Conservation (phyloP, 2,797 vertebrate species). For the Philypnodon macrostomus region DNA sequence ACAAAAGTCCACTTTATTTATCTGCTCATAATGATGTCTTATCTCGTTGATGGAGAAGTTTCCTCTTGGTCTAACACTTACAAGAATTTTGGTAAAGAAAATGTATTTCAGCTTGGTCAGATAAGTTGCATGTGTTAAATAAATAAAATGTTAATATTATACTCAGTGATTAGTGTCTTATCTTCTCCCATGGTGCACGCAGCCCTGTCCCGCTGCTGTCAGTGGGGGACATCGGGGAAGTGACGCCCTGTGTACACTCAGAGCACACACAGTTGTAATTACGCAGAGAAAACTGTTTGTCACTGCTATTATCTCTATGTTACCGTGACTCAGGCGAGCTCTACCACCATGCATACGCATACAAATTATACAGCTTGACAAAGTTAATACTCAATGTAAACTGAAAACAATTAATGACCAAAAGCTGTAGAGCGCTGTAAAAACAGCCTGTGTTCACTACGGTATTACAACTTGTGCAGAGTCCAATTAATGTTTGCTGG, state of each 20-base stretch:
- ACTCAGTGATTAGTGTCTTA: constrained; percentile 35
- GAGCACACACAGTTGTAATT: constrained; percentile 49
- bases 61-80: no score
- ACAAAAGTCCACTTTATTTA: no score
- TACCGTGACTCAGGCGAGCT: constrained; percentile 17
- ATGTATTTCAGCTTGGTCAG: constrained; percentile 30
- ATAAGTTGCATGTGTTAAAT: constrained; percentile 34
- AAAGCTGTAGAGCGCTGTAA: constrained; percentile 22
- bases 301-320: constrained; percentile 43
- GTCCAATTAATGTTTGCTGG: constrained; percentile 51
- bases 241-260: constrained; percentile 37
- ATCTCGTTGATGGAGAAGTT: no score
- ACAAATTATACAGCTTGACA: constrained; percentile 17
- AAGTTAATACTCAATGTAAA: constrained; percentile 33
- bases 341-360: constrained; percentile 12
- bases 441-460: constrained; percentile 39
- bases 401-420: constrained; percentile 19
- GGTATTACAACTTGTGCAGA: constrained; percentile 44
- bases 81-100: no score
- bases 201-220: constrained; percentile 29
- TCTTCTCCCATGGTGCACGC: constrained; percentile 25
- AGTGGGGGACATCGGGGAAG: constrained; percentile 38
- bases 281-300: constrained; percentile 48
- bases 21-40: no score
- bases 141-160: constrained; percentile 37